A percentile compares a stretch with the other conserved stretches of the same genome.
Evolutionary conservation across 2,888 invertebrate genomes (phyloP).

Genomic region (Oxyteleia sp.): DNA sequence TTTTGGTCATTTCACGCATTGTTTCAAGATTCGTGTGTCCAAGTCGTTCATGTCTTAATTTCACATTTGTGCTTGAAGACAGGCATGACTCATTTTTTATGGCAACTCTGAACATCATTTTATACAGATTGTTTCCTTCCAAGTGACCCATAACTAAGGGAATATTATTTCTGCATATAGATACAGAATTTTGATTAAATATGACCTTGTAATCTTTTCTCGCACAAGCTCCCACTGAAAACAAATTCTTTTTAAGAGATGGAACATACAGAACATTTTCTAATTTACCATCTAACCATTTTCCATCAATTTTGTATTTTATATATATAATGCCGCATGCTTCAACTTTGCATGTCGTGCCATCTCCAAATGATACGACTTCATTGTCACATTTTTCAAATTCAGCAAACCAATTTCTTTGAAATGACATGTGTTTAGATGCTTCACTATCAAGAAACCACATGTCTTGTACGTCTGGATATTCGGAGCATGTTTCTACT

Average conservation of each 20-base stretch:
- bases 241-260: conserved; percentile 72
- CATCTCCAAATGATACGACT: conserved; percentile 52
- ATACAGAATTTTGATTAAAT: neutral
- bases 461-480: too few relatives aligned
- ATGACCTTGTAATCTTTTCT: conserved; percentile 45
- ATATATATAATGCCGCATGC: conserved; percentile 66
- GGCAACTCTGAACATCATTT: conserved; percentile 19
- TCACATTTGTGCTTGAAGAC: neutral
- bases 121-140: conserved; percentile 42
- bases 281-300: conserved; percentile 56
- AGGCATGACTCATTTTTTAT: neutral
- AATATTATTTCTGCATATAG: neutral
- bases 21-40: neutral
- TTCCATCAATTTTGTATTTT: conserved; percentile 39
- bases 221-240: conserved; percentile 70
- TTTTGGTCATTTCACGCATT: neutral
- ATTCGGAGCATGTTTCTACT: too few relatives aligned
- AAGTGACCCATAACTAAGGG: too few relatives aligned
- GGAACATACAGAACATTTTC: conserved; percentile 76
- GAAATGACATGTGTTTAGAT: conserved; percentile 74
- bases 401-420: conserved; percentile 68
- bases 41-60: conserved; percentile 22
- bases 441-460: conserved; percentile 76
- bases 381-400: conserved; percentile 39
- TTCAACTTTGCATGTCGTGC: conserved; percentile 51